These are phyloP conservation scores for Ormia ochracea DNA, from an alignment of 2,888 invertebrate species.

Conservation along the genomic window DNA sequence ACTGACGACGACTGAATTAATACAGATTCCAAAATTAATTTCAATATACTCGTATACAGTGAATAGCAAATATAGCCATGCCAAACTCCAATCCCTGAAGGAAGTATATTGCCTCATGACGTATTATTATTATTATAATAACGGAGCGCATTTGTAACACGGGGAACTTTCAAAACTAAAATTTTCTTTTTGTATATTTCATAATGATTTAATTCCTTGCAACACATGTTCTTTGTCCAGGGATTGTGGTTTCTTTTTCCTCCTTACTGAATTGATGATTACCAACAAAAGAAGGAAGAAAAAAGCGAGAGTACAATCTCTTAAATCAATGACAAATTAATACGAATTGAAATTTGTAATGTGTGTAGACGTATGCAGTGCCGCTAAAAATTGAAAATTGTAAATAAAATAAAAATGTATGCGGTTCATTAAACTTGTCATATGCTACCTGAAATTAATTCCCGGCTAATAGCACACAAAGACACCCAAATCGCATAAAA, in stretches of 20 bases:
- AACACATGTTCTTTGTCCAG: neutral
- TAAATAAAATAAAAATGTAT: conserved; percentile 25
- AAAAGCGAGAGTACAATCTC: conserved; percentile 49
- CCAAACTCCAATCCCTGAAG: no score
- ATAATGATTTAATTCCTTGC: neutral
- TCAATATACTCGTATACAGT: no score
- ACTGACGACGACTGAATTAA: no score
- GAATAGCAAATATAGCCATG: no score
- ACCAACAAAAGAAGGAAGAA: neutral
- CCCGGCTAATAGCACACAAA: conserved; percentile 38
- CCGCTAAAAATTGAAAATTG: conserved; percentile 19
- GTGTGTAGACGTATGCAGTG: conserved; percentile 1
- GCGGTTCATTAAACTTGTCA: conserved; percentile 57
- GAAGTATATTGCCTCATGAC: no score
- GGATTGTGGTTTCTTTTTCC: neutral
- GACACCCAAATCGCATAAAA: conserved; percentile 35
- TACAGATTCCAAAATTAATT: no score
- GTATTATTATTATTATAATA: no score
- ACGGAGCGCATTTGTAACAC: no score
- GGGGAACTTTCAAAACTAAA: no score
- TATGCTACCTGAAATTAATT: conserved; percentile 61
- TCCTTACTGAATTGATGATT: conserved; percentile 17
- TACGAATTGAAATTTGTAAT: conserved; percentile 60
- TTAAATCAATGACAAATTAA: conserved; percentile 62
- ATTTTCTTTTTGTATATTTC: no score